These are phyloP conservation scores for Epinephelus malabaricus DNA, from an alignment of 2,797 vertebrate genomes.

Conservation along the genomic window DNA sequence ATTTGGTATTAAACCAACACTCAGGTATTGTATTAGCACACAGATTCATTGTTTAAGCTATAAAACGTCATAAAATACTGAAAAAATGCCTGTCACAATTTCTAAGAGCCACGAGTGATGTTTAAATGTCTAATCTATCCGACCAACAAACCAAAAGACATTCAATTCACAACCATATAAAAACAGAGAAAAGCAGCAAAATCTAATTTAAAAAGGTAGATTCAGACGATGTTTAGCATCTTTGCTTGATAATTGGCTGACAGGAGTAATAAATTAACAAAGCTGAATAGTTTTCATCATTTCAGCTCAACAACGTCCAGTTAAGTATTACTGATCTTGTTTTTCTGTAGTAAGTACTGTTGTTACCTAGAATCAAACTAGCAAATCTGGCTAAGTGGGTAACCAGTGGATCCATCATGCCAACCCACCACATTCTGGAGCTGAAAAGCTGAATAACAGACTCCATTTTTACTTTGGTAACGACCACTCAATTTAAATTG, in stretches of 20 bases:
- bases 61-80: too few relatives aligned
- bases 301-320: not conserved
- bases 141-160: too few relatives aligned
- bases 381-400: constrained; percentile 5
- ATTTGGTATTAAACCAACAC: too few relatives aligned
- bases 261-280: not conserved
- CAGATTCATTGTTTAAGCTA: too few relatives aligned
- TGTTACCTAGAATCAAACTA: constrained; percentile 3
- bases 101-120: too few relatives aligned
- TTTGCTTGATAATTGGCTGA: not conserved
- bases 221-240: too few relatives aligned
- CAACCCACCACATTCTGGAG: constrained; percentile 46
- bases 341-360: not conserved
- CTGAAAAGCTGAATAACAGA: constrained; percentile 18
- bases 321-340: not conserved
- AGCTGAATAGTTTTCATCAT: not conserved
- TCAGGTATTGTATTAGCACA: too few relatives aligned
- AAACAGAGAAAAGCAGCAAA: too few relatives aligned
- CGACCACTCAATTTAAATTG: constrained; percentile 47
- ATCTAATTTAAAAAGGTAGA: not conserved
- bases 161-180: too few relatives aligned
- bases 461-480: constrained; percentile 39
- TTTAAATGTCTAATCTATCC: too few relatives aligned
- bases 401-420: constrained; percentile 7
- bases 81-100: too few relatives aligned